Evolutionary conservation across 2,888 invertebrate genomes (phyloP).

Genomic region (Apeira syringaria): DNA sequence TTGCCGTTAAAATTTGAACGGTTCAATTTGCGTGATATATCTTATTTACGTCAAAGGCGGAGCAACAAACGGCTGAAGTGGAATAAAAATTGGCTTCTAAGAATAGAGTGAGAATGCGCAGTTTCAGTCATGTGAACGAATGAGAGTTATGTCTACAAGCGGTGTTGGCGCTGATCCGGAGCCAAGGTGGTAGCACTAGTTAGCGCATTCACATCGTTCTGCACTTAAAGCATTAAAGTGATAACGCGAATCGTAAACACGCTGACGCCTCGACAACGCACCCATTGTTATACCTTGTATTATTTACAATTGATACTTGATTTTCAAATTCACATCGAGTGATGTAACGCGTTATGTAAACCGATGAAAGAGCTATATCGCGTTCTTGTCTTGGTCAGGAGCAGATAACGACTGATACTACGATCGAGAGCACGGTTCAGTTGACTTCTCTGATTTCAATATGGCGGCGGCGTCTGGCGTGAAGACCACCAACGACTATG

Average conservation of each 20-base stretch:
- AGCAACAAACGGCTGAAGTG: constrained; percentile 65
- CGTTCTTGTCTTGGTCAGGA: constrained; percentile 53
- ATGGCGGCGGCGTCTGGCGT: constrained; percentile 27
- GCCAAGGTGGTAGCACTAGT: constrained; percentile 67
- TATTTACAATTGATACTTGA: constrained; percentile 44
- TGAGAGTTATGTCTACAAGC: constrained; percentile 31
- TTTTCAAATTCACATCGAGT: constrained; percentile 34
- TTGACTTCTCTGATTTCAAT: constrained; percentile 38
- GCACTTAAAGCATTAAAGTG: constrained; percentile 49
- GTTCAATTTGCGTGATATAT: constrained; percentile 39
- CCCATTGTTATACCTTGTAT: constrained; percentile 37
- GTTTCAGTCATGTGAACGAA: constrained; percentile 71
- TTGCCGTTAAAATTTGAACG: constrained; percentile 27
- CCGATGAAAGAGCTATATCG: constrained; percentile 36
- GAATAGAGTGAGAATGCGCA: constrained; percentile 66
- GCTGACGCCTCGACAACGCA: constrained; percentile 47
- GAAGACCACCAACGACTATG: constrained; percentile 19
- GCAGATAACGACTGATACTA: constrained; percentile 52
- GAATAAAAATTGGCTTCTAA: constrained; percentile 63
- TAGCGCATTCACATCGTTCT: constrained; percentile 52
- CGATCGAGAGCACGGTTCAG: constrained; percentile 29
- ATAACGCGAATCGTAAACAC: constrained; percentile 71
- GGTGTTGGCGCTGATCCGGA: constrained; percentile 59
- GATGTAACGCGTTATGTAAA: constrained; percentile 41
- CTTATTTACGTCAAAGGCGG: constrained; percentile 63